Evolutionary conservation across 1,140 invertebrate genomes (phyloP), one percentile per base, ranked within the genome.

Genomic region (Metopolophium dirhodum): DNA sequence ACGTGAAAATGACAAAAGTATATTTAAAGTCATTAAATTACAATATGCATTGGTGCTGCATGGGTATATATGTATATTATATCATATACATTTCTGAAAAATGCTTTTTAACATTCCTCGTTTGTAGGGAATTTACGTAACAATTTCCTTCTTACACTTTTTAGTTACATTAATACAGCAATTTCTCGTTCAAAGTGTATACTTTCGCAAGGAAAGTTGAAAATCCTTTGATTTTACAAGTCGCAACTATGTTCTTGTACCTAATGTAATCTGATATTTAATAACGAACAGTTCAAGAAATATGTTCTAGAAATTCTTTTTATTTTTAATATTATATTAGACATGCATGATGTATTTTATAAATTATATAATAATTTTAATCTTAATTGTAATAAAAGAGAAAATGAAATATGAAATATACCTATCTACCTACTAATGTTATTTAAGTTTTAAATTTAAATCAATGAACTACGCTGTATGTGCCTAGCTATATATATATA

Each of bases 11-110:
- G 20, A 37, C 35, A 23, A 37, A 83, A 83, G 77, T 83, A 37
- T 37, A 83, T 83, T 37, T 83, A 83, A 83, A 83, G 20, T 37
- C 77, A 37, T 83, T 83, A 83, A 68, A 68, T n/a, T 68, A n/a
- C 30, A 61, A 30, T 68, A 30, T 61, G 30, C 54, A 8, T 30
- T 9, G 45, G 7, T 61, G 30, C 26, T 30, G 26, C 18, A 82
- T 37, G 7, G 18, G 7, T 37, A 37, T 82, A 41, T 20, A 37
- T 37, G 77, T 23, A 83, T 37, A 83, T 37, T 68, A 30, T 61
- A 30, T 30, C 9, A 30, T 61, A 68, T 18, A n/a, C 14, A n/a
- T 68, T 68, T 83, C 22, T 37, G 77, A 20, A 37, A 83, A 83
- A 83, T 37, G 77, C 35, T 68, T 83, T 83, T 83, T 35, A 83